A percentile compares a stretch with the other conserved stretches of the same genome.
phyloP scores from a whole-genome alignment of 2,797 vertebrate species.

The Sebastes goodei region DNA sequence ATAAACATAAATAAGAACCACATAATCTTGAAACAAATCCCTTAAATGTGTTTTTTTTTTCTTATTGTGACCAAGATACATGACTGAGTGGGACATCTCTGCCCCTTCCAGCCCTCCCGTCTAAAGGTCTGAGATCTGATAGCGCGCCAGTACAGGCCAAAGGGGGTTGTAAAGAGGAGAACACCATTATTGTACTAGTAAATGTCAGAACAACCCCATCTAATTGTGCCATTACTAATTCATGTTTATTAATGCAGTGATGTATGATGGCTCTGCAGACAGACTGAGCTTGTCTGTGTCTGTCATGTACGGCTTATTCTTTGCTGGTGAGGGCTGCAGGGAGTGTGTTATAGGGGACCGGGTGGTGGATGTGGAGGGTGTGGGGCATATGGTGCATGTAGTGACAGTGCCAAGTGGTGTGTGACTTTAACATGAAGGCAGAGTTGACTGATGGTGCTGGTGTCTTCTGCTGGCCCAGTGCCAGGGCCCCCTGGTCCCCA shows the following conservation, averaged over 20 bases:
- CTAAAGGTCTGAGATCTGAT: constrained; percentile 54
- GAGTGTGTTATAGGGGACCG: constrained; percentile 43
- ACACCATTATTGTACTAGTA: constrained; percentile 73
- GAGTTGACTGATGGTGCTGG: constrained; percentile 72
- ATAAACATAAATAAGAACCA: background rate
- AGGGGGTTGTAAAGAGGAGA: constrained; percentile 58
- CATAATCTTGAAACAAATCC: background rate
- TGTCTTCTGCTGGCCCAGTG: constrained; percentile 80
- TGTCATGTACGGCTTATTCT: constrained; percentile 68
- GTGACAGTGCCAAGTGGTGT: constrained; percentile 75
- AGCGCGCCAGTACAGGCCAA: constrained; percentile 43
- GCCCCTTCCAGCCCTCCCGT: constrained; percentile 21
- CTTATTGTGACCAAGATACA: constrained; percentile 2
- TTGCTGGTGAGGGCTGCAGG: constrained; percentile 57
- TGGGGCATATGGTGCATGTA: constrained; percentile 68
- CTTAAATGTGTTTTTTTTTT: background rate
- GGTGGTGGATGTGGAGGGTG: constrained; percentile 47
- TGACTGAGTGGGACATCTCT: constrained; percentile 15
- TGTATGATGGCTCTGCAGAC: constrained; percentile 75
- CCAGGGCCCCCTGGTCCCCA: constrained; percentile 77
- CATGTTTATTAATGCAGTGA: constrained; percentile 83
- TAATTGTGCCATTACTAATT: constrained; percentile 85
- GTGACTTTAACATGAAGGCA: constrained; percentile 68
- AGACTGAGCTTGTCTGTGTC: constrained; percentile 67
- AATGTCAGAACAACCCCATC: constrained; percentile 75